Evolutionary conservation across 1,140 invertebrate genomes (phyloP).

Genomic region (Drosophila ambigua): DNA sequence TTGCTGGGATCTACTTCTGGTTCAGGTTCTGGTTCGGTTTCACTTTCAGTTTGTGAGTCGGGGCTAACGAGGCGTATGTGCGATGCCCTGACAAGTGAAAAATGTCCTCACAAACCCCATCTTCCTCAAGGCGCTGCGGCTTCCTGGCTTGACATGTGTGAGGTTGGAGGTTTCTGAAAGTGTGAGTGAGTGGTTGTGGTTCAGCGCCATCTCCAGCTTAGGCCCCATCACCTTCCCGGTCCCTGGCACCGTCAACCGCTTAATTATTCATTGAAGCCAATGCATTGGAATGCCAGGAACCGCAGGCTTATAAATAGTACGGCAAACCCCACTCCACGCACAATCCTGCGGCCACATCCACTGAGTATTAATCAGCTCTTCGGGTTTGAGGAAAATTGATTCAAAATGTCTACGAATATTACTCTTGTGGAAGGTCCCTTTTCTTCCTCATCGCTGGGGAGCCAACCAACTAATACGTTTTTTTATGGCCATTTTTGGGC

Average conservation of each 20-base stretch:
- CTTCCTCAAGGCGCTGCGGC: constrained; percentile 47
- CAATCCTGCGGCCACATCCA: constrained; percentile 51
- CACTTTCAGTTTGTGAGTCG: constrained; percentile 43
- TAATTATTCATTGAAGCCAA: constrained; percentile 81
- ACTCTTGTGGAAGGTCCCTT: too few species aligned
- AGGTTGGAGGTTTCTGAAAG: constrained; percentile 4
- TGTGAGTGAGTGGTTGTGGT: constrained; percentile 50
- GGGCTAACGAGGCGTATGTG: constrained; percentile 55
- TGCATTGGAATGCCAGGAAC: constrained; percentile 72
- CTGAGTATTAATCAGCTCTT: constrained; percentile 67
- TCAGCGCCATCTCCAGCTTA: constrained; percentile 44
- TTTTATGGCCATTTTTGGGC: constrained; percentile 42
- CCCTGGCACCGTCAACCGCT: constrained; percentile 69
- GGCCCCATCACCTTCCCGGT: constrained; percentile 5
- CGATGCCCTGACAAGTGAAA: constrained; percentile 49
- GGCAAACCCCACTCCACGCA: constrained; percentile 33
- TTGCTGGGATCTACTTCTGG: too few species aligned
- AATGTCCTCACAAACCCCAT: constrained; percentile 44
- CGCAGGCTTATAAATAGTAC: constrained; percentile 70
- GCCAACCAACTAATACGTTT: constrained; percentile 47
- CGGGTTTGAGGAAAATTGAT: constrained; percentile 57
- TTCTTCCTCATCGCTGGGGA: background rate
- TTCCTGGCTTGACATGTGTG: constrained; percentile 36
- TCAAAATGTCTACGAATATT: constrained; percentile 37
- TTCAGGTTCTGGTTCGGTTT: constrained; percentile 16